Conservation (phyloP, 2,797 vertebrate species). For the Neopelma chrysocephalum region DNA sequence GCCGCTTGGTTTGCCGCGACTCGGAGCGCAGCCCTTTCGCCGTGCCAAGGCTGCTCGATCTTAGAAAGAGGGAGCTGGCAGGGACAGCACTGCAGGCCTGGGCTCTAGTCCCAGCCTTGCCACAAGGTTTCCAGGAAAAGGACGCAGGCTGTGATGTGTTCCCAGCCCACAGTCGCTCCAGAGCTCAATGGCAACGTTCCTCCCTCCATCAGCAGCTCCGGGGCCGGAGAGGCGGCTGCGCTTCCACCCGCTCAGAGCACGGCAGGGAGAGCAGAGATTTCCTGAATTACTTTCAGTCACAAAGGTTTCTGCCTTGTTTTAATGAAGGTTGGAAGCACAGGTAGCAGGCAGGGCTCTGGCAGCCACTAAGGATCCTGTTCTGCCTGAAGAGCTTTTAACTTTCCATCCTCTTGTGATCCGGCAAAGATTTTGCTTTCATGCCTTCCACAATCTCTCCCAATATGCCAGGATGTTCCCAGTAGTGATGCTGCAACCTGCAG, state of each 20-base stretch:
- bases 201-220: not conserved
- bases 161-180: not conserved
- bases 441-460: constrained; percentile 13
- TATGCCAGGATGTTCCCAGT: not conserved
- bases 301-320: not conserved
- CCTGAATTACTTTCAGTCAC: not conserved
- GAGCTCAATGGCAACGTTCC: accelerated
- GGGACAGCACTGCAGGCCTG: not conserved
- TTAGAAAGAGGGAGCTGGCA: constrained; percentile 31
- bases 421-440: not conserved
- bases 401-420: not conserved
- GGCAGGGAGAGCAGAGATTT: not conserved
- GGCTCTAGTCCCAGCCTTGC: constrained; percentile 3
- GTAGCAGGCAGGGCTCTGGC: not conserved
- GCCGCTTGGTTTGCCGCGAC: accelerated
- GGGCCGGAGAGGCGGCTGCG: not conserved
- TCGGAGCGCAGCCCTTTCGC: not conserved
- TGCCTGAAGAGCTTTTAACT: not conserved
- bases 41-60: not conserved
- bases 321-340: not conserved
- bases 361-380: accelerated
- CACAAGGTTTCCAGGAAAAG: constrained; percentile 45
- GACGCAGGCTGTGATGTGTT: not conserved
- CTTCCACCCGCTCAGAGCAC: not conserved
- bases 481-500: constrained; percentile 54